A percentile compares a stretch with the other conserved stretches of the same genome.
Evolutionary conservation across 2,113 vertebrate genomes (phyloP).

Genomic region (Sinosuthora webbiana): DNA sequence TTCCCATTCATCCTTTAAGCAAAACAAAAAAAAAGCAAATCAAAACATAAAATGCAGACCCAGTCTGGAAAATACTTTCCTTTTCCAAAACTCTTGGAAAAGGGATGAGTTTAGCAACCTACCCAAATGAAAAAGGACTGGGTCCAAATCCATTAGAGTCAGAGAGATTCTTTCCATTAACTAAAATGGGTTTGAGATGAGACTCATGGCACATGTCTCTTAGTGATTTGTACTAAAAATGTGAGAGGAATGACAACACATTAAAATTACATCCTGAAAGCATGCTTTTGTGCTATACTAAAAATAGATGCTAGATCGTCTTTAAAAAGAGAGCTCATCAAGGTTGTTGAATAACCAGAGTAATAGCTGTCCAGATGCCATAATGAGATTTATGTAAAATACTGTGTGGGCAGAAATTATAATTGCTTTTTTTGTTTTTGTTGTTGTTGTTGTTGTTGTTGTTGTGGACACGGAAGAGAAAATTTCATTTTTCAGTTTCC

Average conservation of each 20-base stretch:
- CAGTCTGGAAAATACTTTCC: background rate
- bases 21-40: background rate
- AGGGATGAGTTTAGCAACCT: background rate
- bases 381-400: constrained; percentile 56
- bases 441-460: background rate
- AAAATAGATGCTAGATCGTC: constrained; percentile 13
- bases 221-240: background rate
- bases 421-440: background rate
- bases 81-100: background rate
- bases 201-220: background rate
- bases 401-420: background rate
- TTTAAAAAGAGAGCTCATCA: constrained; percentile 26
- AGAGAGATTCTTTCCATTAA: background rate
- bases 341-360: background rate
- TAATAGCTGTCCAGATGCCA: constrained; percentile 28
- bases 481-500: constrained; percentile 26
- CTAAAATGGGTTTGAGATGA: background rate
- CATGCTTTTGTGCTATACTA: background rate
- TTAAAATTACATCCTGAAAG: constrained; percentile 21
- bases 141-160: background rate
- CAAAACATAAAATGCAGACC: background rate
- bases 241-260: background rate
- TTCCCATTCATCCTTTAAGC: background rate
- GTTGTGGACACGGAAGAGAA: background rate
- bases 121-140: background rate